Evolutionary conservation across 2,113 vertebrate genomes (phyloP).

Genomic region (Carettochelys insculpta): DNA sequence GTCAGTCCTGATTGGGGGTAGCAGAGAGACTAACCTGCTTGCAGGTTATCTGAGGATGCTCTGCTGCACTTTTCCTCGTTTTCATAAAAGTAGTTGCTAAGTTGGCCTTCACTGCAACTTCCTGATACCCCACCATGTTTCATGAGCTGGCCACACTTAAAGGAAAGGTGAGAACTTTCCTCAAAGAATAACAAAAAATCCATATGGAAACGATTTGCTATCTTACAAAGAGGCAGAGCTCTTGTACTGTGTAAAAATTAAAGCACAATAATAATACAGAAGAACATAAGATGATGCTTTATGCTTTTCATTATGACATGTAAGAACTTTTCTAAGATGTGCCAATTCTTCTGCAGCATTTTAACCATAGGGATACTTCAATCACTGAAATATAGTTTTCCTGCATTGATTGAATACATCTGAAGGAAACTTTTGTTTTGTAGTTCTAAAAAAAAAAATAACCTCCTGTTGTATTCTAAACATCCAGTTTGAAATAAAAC

Average conservation of each 20-base stretch:
- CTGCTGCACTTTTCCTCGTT: neutral
- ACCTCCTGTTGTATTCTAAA: accelerated
- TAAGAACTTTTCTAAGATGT: neutral
- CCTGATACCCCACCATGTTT: no score
- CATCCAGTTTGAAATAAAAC: neutral
- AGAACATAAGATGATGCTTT: neutral
- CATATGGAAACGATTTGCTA: neutral
- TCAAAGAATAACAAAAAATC: constrained; percentile 14
- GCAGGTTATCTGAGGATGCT: neutral
- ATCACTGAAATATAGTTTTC: accelerated
- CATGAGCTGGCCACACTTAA: neutral
- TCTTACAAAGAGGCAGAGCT: neutral
- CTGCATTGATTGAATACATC: accelerated
- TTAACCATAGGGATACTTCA: accelerated
- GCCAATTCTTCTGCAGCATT: neutral
- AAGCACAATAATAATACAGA: constrained; percentile 10
- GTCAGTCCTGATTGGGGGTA: neutral
- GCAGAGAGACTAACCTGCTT: neutral
- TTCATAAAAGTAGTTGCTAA: neutral
- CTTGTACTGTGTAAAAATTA: neutral
- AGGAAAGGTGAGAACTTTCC: neutral
- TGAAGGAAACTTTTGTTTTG: accelerated
- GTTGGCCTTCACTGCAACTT: neutral
- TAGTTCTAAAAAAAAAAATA: neutral
- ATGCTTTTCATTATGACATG: neutral